phyloP scores from a whole-genome alignment of 2,113 vertebrate species.

The Ceyx margarethae region DNA sequence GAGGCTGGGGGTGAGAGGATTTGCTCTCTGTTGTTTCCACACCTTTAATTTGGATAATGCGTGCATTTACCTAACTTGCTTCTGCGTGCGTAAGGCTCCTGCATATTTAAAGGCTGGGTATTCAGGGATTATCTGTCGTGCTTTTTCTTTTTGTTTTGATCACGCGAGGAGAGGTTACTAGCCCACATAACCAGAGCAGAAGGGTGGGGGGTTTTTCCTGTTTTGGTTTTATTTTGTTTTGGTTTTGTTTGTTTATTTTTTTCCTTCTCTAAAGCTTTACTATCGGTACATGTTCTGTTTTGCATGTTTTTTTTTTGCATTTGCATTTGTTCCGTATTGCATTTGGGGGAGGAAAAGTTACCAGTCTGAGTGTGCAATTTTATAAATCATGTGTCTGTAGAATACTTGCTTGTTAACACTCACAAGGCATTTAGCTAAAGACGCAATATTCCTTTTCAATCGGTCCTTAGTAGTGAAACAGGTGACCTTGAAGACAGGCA shows the following conservation, averaged over 20 bases:
- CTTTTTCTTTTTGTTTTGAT: conserved; percentile 79
- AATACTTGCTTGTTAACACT: neutral
- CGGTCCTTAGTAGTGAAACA: neutral
- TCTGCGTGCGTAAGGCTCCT: conserved; percentile 83
- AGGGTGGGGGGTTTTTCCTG: neutral
- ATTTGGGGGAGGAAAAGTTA: neutral
- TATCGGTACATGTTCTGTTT: neutral
- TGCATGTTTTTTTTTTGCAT: too few relatives aligned
- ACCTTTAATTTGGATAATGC: conserved; percentile 75
- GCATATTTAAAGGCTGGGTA: conserved; percentile 90
- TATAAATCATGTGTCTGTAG: neutral
- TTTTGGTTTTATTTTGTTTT: neutral
- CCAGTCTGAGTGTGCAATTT: neutral
- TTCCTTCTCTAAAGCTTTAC: neutral
- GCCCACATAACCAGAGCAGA: conserved; percentile 52
- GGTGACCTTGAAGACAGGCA: neutral
- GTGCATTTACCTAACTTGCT: conserved; percentile 79
- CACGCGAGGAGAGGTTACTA: conserved; percentile 80
- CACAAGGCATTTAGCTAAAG: neutral
- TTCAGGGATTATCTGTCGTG: conserved; percentile 88
- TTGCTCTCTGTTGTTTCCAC: neutral
- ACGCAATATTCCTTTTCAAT: neutral
- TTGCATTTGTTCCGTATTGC: neutral
- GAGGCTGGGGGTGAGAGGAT: neutral
- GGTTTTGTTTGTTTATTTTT: too few relatives aligned